phyloP scores from a whole-genome alignment of 2,797 vertebrate genomes.

The Miichthys miiuy region DNA sequence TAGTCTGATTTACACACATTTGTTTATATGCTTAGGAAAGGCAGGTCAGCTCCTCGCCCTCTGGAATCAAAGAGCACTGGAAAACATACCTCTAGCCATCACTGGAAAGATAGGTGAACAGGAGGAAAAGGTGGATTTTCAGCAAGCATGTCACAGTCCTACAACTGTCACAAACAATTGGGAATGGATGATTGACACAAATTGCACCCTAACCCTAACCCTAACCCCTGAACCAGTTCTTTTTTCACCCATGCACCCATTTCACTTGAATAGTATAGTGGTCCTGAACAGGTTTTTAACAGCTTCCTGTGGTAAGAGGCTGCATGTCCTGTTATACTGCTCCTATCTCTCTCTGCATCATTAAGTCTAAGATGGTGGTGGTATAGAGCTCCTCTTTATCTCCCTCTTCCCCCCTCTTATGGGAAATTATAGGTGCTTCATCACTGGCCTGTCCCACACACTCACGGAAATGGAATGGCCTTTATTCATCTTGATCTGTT shows the following conservation, averaged over 20 bases:
- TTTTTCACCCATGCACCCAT: too few species aligned
- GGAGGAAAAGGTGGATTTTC: conserved; percentile 9
- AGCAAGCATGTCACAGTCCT: neutral
- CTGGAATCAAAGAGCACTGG: conserved; percentile 4
- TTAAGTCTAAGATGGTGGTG: conserved; percentile 1
- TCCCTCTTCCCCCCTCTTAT: conserved; percentile 7
- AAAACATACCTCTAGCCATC: neutral
- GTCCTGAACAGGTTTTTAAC: conserved; percentile 3
- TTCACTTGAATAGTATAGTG: neutral
- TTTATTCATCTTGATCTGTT: conserved; percentile 45
- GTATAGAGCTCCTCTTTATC: conserved; percentile 27
- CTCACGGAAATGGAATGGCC: conserved; percentile 26
- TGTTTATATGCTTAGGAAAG: neutral
- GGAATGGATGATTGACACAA: conserved; percentile 47
- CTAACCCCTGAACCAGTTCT: too few species aligned
- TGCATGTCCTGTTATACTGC: neutral
- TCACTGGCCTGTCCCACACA: conserved; percentile 36
- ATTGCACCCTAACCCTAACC: conserved; percentile 31
- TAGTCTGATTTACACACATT: neutral
- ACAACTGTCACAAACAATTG: conserved; percentile 18
- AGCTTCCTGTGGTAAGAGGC: conserved; percentile 25
- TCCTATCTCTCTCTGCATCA: conserved; percentile 20
- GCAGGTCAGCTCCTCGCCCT: neutral
- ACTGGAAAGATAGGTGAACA: neutral
- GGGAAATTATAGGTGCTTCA: conserved; percentile 47